Evolutionary conservation across 2,797 vertebrate species (phyloP), one percentile per base, ranked within the genome.

Genomic region (Lagorchestes hirsutus): DNA sequence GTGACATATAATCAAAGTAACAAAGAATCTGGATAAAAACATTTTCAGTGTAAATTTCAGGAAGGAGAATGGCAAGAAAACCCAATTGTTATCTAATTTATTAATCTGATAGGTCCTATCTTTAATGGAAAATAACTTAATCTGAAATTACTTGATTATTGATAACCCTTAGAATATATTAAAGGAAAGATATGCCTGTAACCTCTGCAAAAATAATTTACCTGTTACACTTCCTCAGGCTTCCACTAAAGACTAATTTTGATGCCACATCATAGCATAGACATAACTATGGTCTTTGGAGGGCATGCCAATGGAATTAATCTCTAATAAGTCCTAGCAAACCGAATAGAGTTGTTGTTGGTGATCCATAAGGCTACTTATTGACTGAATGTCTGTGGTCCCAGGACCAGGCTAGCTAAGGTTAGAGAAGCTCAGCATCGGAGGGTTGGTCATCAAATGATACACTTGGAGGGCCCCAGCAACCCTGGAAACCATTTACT

Each of bases 101-200:
- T 67, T 67, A 18, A 18, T 67, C 62, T 67, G 34, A n/a, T 16
- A 67, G 62, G 5, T 67, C 62, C 18, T 67, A 50, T 24, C 8
- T 87, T 87, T 50, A 27, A 46, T 27, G 50, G 55, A 58, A 94
- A 93, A 57, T 57, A 57, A 40, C 4, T 46, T 93, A 58, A 52
- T 93, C 18, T 67, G 46, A 92, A 92, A 95, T 96, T 55, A n/a
- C 58, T 91, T 74, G 92, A 11, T 92, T 92, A 22, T 93, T 95
- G 94, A 31, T 57, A 93, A 54, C 29, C 12, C 31, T 93, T 91
- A 94, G 91, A 91, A 92, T 5, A 50, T 57, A 91, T 24, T n/a
- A 31, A 90, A 97, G 40, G 27, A 56, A 74, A 57, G 34, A 4
- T 27, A 2, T 92, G 0, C 1, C 27, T 82, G 1, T 27, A 58